Conservation (phyloP, 2,797 vertebrate species). For the Pempheris klunzingeri region DNA sequence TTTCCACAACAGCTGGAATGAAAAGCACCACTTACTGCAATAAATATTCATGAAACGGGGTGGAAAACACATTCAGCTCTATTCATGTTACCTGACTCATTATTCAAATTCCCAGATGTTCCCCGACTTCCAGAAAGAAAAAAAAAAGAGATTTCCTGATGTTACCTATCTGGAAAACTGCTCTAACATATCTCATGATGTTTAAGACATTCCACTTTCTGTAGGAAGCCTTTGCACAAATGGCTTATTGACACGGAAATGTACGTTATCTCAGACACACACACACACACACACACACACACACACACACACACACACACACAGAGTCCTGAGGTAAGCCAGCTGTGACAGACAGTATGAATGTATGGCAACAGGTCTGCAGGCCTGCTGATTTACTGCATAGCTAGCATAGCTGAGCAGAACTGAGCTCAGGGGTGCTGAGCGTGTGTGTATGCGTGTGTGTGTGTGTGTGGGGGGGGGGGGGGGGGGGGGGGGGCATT, state of each 20-base stretch:
- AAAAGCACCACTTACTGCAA: slow-evolving; percentile 31
- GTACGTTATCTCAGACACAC: slow-evolving; percentile 28
- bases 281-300: slow-evolving; percentile 9
- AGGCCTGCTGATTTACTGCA: slow-evolving; percentile 70
- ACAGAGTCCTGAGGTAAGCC: slow-evolving; percentile 36
- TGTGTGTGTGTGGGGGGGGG: slow-evolving; percentile 9
- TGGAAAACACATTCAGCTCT: slow-evolving; percentile 21
- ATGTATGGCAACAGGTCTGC: slow-evolving; percentile 64
- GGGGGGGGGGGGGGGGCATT: slow-evolving; percentile 9
- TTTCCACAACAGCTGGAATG: slow-evolving; percentile 39
- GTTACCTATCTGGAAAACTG: neutral
- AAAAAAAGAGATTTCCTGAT: neutral
- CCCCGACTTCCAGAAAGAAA: neutral
- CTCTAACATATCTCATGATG: slow-evolving; percentile 3
- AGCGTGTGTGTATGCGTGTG: slow-evolving; percentile 2
- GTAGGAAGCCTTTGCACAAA: neutral
- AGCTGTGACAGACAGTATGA: slow-evolving; percentile 57
- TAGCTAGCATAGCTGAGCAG: slow-evolving; percentile 67
- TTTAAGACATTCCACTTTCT: slow-evolving; percentile 17
- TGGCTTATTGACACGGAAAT: slow-evolving; percentile 9
- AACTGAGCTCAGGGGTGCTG: slow-evolving; percentile 12
- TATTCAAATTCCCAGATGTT: slow-evolving; percentile 54
- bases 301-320: slow-evolving; percentile 9
- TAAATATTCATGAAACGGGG: slow-evolving; percentile 33
- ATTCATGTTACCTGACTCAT: slow-evolving; percentile 29